Conservation (phyloP, 2,113 vertebrate species). For the Lepus americanus region DNA sequence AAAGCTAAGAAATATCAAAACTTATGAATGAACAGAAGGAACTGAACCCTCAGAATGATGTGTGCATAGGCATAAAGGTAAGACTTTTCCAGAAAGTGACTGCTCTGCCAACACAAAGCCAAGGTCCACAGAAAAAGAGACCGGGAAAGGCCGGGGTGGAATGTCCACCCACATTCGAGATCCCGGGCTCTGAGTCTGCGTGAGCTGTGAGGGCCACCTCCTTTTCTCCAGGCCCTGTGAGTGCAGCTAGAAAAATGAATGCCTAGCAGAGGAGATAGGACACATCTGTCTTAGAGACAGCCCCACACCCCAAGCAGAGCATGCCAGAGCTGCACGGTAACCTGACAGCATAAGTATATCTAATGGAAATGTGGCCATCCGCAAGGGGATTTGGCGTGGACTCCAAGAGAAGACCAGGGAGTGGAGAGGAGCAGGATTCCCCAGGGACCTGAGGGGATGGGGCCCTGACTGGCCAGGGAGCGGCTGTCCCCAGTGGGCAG, state of each 20-base stretch:
- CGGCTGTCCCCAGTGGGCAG: too few species aligned
- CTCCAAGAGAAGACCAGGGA: too few species aligned
- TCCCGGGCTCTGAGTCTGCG: background rate
- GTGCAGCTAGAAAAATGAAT: constrained; percentile 13
- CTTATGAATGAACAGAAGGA: constrained; percentile 6
- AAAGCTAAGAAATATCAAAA: constrained; percentile 35
- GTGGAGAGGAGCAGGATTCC: too few species aligned
- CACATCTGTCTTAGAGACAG: constrained; percentile 40
- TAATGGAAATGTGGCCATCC: too few species aligned
- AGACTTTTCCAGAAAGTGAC: constrained; percentile 32
- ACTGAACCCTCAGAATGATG: constrained; percentile 22
- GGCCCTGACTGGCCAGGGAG: too few species aligned
- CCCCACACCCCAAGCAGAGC: too few species aligned
- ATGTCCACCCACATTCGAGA: background rate
- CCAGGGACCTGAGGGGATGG: too few species aligned
- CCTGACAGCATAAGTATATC: too few species aligned
- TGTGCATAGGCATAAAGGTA: background rate
- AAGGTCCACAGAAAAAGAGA: background rate
- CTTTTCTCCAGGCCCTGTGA: constrained; percentile 23
- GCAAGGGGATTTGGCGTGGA: too few species aligned
- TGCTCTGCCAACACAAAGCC: background rate
- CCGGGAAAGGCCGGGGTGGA: background rate
- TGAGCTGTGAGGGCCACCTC: constrained; percentile 14
- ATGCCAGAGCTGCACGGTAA: too few species aligned
- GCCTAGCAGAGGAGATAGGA: constrained; percentile 58